Evolutionary conservation across 2,888 invertebrate genomes (phyloP), one percentile per base, ranked within the genome.

Genomic region (Catonia carolina): DNA sequence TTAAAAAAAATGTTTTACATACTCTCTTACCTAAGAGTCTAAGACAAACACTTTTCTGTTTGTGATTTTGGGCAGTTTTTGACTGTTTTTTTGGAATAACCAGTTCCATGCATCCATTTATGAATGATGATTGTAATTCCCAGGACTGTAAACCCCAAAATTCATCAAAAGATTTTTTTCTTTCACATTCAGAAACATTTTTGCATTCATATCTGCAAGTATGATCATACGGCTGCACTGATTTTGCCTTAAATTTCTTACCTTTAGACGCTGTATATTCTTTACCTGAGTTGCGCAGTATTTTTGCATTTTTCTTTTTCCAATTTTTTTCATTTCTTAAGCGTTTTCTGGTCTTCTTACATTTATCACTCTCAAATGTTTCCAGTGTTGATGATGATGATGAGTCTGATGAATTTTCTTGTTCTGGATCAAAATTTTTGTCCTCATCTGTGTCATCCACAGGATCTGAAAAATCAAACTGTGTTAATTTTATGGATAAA

Each of bases 61-160:
- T 49, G 8, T 49, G 49, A 14, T 49, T 27, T 49, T 49, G 31
- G 31, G 49, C 2, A 49, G n/a, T n/a, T n/a, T n/a, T n/a, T n/a
- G n/a, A n/a, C n/a, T n/a, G n/a, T 49, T 49, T 27, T 49, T 49
- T 49, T 27, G 49, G 27, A 27, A 14, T 17, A 23, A 12, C 23
- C 31, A 31, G 4, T 31, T 31, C 49, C 31, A 49, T 49, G 49
- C 49, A 49, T 22, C 49, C 14, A 17, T 49, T 49, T n/a, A 49
- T 31, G 31, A 49, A 49, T 20, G 49, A 31, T 14, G 49, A 4
- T 23, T 49, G 49, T 31, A 49, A 31, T 31, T 49, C 17, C 49
- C 15, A 49, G 10, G 31, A 27, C 33, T 49, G 2, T 49, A 49
- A 17, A 15, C 31, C 31, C 27, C 49, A 49, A 49, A 31, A 49